Evolutionary conservation across 1,140 invertebrate species (phyloP), one percentile per base, ranked within the genome.

Genomic region (Rhagoletis zephyria): DNA sequence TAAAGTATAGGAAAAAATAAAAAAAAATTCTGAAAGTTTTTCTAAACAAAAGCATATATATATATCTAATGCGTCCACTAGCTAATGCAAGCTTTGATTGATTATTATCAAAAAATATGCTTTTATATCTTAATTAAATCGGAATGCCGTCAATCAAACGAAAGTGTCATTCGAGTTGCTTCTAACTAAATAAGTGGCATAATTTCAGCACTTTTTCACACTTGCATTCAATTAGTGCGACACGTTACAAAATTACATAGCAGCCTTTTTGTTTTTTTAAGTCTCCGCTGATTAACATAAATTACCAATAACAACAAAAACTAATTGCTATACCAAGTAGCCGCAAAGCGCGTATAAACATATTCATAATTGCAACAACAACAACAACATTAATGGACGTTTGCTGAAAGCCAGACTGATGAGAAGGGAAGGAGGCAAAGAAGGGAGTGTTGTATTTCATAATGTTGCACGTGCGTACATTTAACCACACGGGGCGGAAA

Each of bases 401-500:
- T 9, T 9, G 45, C 19, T n/a, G 61, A 67, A 67, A 4, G 9
- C 4, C 64, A 67, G 4, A 2, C 6, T n/a, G 5, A 67, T 40
- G 30, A 30, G 9, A 7, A 40, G 6, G 19, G 19, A 10, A n/a
- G 3, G 42, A 19, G 74, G 45, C 40, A 74, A 81, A 81, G 59
- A 30, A 30, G 30, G 60, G 60, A 65, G 85, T 85, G 59, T 85
- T 40, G 63, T 45, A 85, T 85, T 85, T 61, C 85, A n/a, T 63
- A 61, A 63, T n/a, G 85, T 63, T 85, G 85, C 85, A 85, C 85
- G 85, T 85, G 85, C 59, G 30, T 7, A 42, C 60, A 30, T 85
- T 85, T 85, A 85, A 63, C 85, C 59, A 10, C 60, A 85, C 59
- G 19, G 45, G 45, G 70, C 1, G 42, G 12, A 6, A 0, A 77